phyloP scores from a whole-genome alignment of 1,140 invertebrate species.

The Lordiphosa stackelbergi region DNA sequence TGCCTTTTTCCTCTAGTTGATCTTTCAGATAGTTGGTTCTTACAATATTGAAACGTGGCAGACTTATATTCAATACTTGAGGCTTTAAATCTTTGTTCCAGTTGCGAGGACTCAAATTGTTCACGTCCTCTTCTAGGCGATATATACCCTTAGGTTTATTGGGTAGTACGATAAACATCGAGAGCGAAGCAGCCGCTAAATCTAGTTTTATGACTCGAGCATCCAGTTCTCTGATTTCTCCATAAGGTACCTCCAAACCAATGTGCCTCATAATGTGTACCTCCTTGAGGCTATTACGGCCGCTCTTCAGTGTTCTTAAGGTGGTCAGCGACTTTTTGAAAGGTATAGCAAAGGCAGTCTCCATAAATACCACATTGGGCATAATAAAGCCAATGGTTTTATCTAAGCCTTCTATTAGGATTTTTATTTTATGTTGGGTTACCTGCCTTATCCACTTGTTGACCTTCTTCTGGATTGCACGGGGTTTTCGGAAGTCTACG shows the following conservation, averaged over 20 bases:
- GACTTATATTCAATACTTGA: neutral
- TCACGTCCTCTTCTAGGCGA: neutral
- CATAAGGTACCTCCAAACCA: neutral
- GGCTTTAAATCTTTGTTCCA: neutral
- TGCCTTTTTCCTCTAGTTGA: neutral
- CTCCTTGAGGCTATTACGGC: neutral
- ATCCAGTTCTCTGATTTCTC: neutral
- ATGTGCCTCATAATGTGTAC: neutral
- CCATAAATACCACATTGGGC: neutral
- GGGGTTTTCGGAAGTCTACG: neutral
- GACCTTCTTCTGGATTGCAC: neutral
- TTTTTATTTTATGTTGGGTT: neutral
- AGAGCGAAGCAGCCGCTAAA: neutral
- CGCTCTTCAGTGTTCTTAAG: neutral
- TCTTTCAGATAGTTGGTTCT: neutral
- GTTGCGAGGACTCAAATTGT: neutral
- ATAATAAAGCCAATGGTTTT: neutral
- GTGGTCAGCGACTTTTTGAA: neutral
- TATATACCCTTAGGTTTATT: neutral
- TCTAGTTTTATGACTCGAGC: neutral
- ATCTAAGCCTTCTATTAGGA: neutral
- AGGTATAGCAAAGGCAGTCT: neutral
- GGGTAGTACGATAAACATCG: neutral
- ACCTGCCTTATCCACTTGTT: neutral
- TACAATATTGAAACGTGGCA: neutral